Percentiles rank a stretch among this genome's conserved stretches.
phyloP scores from a whole-genome alignment of 2,888 invertebrate species.

The Eueremaeus valkanovi region DNA sequence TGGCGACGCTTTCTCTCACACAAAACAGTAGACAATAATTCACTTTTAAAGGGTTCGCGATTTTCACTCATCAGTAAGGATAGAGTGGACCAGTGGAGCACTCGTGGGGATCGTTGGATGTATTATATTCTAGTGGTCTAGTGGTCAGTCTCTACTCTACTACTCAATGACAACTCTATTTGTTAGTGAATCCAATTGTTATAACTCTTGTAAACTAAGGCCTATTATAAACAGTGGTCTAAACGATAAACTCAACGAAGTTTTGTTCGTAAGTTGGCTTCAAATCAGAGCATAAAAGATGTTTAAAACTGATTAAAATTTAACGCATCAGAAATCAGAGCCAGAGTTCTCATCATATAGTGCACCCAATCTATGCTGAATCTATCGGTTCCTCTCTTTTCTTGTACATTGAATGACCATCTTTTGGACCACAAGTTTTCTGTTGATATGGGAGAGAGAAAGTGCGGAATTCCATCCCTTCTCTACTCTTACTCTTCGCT shows the following conservation, averaged over 20 bases:
- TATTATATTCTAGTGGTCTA: conserved; percentile 14
- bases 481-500: not conserved
- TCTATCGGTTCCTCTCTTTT: not conserved
- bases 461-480: not conserved
- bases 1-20: not conserved
- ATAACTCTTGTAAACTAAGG: conserved; percentile 3
- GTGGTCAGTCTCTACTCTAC: too few relatives aligned
- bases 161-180: conserved; percentile 20
- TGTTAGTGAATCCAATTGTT: conserved; percentile 4
- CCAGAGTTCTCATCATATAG: not conserved
- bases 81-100: not conserved
- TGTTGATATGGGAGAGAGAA: conserved; percentile 13
- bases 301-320: conserved; percentile 7
- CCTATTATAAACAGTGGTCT: not conserved
- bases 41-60: conserved; percentile 6
- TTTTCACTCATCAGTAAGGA: not conserved
- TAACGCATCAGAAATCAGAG: not conserved
- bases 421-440: not conserved
- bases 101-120: conserved; percentile 8
- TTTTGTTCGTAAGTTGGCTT: not conserved
- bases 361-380: not conserved
- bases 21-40: not conserved
- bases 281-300: not conserved
- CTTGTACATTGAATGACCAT: not conserved
- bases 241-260: not conserved